Percentiles rank a stretch among this genome's conserved stretches.
Conservation (phyloP, 1,140 invertebrate genomes). For the Platyscapa corneri region DNA sequence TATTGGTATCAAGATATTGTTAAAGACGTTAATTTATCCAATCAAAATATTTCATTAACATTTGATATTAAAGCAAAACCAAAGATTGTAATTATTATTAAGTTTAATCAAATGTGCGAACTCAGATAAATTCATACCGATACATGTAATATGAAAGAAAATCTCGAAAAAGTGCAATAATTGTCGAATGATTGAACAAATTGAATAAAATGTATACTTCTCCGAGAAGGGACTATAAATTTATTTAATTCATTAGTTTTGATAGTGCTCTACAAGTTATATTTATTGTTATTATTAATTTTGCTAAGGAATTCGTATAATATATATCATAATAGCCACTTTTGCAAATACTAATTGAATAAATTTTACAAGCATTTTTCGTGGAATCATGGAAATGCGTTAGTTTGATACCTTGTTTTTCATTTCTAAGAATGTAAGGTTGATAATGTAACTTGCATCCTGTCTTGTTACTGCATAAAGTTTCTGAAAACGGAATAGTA, state of each 20-base stretch:
- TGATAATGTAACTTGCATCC: background rate
- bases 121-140: constrained; percentile 6
- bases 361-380: background rate
- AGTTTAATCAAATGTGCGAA: background rate
- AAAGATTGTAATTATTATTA: constrained; percentile 43
- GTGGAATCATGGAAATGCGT: background rate
- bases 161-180: constrained; percentile 50
- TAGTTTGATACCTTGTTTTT: background rate
- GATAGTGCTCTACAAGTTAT: background rate
- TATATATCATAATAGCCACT: background rate
- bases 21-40: background rate
- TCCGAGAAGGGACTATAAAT: background rate
- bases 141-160: constrained; percentile 18
- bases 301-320: background rate
- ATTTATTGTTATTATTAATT: constrained; percentile 11
- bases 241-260: background rate
- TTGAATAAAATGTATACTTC: background rate
- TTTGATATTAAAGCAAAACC: constrained; percentile 22
- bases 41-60: background rate
- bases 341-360: constrained; percentile 3
- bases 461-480: constrained; percentile 20
- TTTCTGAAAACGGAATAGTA: background rate
- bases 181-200: constrained; percentile 20
- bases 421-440: background rate
- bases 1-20: constrained; percentile 17